Base-by-base conservation (phyloP, 2,113 vertebrate genomes). In the Daphoenositta chrysoptera region DNA sequence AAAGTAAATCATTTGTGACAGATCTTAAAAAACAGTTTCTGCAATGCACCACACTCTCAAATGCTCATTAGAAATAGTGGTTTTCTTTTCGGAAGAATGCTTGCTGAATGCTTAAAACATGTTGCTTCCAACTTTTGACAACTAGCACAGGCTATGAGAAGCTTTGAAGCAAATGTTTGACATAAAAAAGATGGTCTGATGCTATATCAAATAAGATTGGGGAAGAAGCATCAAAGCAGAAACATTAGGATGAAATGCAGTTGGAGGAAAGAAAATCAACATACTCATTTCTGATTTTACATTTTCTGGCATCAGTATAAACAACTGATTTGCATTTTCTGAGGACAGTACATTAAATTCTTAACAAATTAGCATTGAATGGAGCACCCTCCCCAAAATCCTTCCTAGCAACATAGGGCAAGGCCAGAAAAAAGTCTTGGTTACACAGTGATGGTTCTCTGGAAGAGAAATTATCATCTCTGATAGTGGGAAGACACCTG, bases 1-100 rank as follows among this genome's bases (percentile, higher is more conserved):
- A 98, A 98, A 97, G 96, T 98, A 98, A 98, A 98, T 98, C 97
- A 98, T 97, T 98, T 97, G 98, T 98, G 98, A 98, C 98, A 98
- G 97, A 97, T 97, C 97, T 97, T 98, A 97, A 97, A 97, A 98
- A 98, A 97, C 96, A 94, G 97, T 98, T 98, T 98, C 97, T 97
- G 97, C 97, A 98, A 83, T 96, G 96, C 89, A 95, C 95, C 63
- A 30, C 24, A 14, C 91, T 97, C 90, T 96, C 96, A 97, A 97
- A 93, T 42, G 93, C 94, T 98, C 97, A 97, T 98, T 98, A 98
- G 98, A 98, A 98, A 96, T 93, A 90, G 96, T 95, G 93, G 93
- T 90, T 97, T 97, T 98, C 97, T 98, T 97, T 95, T 96, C 16
- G 37, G 97, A 95, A 96, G 97, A 95, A 97, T 97, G 97, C 96